These are phyloP conservation scores for Oostethus manadensis DNA, from an alignment of 2,113 vertebrate species.

Conservation along the genomic window DNA sequence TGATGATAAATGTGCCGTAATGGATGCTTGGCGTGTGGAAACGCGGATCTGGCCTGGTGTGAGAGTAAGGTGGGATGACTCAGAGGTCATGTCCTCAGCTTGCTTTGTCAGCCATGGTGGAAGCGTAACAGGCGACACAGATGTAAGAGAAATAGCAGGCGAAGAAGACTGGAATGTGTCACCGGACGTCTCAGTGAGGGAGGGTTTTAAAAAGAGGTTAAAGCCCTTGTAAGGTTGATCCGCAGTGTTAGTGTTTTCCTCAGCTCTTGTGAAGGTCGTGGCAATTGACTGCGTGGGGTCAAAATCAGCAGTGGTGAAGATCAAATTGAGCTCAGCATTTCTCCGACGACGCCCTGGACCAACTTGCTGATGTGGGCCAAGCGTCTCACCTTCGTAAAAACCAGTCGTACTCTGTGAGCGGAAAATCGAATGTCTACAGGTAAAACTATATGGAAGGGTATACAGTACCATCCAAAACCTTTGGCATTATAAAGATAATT, in stretches of 20 bases:
- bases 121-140: constrained; percentile 34
- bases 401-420: constrained; percentile 68
- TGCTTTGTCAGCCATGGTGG: constrained; percentile 59
- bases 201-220: neutral
- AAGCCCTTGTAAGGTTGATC: neutral
- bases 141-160: constrained; percentile 40
- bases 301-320: constrained; percentile 65
- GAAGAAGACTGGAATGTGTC: constrained; percentile 10
- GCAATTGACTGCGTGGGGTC: constrained; percentile 39
- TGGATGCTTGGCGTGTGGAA: constrained; percentile 41
- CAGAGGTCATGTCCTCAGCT: constrained; percentile 22
- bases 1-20: constrained; percentile 39
- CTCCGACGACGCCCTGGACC: constrained; percentile 71
- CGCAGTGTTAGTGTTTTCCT: constrained; percentile 5
- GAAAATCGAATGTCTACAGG: constrained; percentile 23
- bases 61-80: constrained; percentile 21
- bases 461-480: neutral
- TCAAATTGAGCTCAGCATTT: constrained; percentile 70
- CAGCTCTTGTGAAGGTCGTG: constrained; percentile 6
- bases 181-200: constrained; percentile 7
- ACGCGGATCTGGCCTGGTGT: constrained; percentile 40
- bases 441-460: neutral
- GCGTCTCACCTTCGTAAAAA: constrained; percentile 46
- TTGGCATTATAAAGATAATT: neutral
- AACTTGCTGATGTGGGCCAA: constrained; percentile 31